Evolutionary conservation across 2,113 vertebrate genomes (phyloP), one percentile per base, ranked within the genome.

Genomic region (Podarcis raffonei): DNA sequence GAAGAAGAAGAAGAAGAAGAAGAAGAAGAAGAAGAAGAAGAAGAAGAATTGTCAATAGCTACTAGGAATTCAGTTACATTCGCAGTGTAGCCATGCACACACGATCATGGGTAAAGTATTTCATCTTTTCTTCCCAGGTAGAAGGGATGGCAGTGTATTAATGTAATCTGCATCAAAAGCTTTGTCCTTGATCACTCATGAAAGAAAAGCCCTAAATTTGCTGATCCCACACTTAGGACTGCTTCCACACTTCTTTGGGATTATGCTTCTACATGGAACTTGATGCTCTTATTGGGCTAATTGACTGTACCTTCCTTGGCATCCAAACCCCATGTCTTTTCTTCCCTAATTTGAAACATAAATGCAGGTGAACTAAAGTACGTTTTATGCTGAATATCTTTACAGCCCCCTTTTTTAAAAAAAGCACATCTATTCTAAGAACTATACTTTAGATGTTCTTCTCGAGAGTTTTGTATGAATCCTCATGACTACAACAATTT

Each of bases 171-270:
- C 20, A 75, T 65, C 35, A 7, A 48, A 68, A 83, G 57, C 76
- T 83, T 76, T 66, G 57, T 82, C 69, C 59, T 80, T 80, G 66
- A 82, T 82, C 80, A 66, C 6, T 66, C 87, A 88, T 66, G 35
- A 15, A 35, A n/a, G 35, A 72, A 39, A 82, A 66, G 6, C 37
- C 69, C 69, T 81, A 74, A 81, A 81, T 39, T 11, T 59, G 53
- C 42, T 88, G 79, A 83, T 83, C 80, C 69, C 48, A 75, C 75
- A 65, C 57, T 74, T 81, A 74, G 30, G 68, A 82, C 80, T 81
- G 68, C 66, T 81, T 76, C 27, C 57, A 32, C 30, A 53, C 48
- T 53, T 53, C 48, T 53, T 53, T 53, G 48, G 48, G 48, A 53
- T 53, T 53, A 53, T 53, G 48, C 48, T 53, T 53, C 48, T 53